A percentile compares a stretch with the other conserved stretches of the same genome.
Evolutionary conservation across 2,888 invertebrate genomes (phyloP).

Genomic region (Drosophila koepferae): DNA sequence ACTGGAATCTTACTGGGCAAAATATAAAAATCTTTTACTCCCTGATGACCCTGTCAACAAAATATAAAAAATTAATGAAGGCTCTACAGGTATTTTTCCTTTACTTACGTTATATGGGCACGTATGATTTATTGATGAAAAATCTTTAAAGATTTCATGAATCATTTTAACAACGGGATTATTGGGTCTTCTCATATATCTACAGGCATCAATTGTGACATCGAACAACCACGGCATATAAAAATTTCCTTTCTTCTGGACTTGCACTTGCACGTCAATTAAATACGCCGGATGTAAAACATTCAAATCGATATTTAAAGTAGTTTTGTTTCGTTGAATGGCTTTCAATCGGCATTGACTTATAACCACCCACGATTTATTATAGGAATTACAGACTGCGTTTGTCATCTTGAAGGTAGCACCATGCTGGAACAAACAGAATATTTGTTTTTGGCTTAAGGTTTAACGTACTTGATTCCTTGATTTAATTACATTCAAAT

Average conservation of each 20-base stretch:
- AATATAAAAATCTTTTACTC: conserved; percentile 6
- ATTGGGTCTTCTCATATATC: background rate
- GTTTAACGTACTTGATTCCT: too few species aligned
- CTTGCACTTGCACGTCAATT: background rate
- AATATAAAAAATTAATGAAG: too few species aligned
- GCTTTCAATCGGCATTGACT: background rate
- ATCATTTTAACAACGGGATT: background rate
- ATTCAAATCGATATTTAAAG: background rate
- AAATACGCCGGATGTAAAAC: background rate
- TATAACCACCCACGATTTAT: background rate
- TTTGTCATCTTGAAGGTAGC: background rate
- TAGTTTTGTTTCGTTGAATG: background rate
- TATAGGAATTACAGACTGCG: background rate
- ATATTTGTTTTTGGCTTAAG: background rate
- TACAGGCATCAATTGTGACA: background rate
- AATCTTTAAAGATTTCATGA: background rate
- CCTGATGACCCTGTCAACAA: too few species aligned
- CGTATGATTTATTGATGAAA: conserved; percentile 25
- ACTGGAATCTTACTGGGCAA: background rate
- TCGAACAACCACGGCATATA: conserved; percentile 17
- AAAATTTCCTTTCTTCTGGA: background rate
- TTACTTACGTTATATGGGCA: conserved; percentile 42
- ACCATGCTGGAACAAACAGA: background rate
- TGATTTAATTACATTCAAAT: background rate
- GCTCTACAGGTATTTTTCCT: background rate